Conservation (phyloP, 2,888 invertebrate species). For the Strigamia transsilvanica region DNA sequence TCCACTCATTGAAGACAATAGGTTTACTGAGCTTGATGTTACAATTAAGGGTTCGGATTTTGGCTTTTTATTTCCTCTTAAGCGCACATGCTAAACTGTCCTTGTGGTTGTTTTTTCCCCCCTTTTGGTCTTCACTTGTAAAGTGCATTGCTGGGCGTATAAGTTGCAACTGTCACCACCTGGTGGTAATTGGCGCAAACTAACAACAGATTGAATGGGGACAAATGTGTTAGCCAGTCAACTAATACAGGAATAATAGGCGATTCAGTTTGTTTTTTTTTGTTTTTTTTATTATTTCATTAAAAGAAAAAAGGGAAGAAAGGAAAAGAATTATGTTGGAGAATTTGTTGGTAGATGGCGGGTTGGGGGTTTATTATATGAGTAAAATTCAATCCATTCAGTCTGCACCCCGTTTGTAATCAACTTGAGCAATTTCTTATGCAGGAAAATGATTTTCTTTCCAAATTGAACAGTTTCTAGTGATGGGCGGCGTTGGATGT, state of each 20-base stretch:
- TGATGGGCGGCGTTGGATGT: conserved; percentile 15
- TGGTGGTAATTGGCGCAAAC: conserved; percentile 37
- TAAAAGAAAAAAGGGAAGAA: background rate
- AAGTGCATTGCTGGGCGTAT: conserved; percentile 1
- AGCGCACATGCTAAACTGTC: conserved; percentile 40
- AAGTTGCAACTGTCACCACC: conserved; percentile 42
- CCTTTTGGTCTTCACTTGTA: background rate
- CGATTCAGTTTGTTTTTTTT: background rate
- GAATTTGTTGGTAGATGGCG: conserved; percentile 32
- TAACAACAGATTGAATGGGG: conserved; percentile 14
- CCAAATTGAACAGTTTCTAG: conserved; percentile 27
- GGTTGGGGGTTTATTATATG: background rate
- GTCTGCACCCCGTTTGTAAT: conserved; percentile 39
- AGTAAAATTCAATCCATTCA: conserved; percentile 26
- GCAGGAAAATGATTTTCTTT: conserved; percentile 30
- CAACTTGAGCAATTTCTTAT: conserved; percentile 40
- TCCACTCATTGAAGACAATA: conserved; percentile 41
- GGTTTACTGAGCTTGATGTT: conserved; percentile 35
- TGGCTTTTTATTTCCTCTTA: conserved; percentile 38
- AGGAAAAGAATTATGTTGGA: background rate
- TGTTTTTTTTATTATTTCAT: background rate
- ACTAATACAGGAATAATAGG: background rate
- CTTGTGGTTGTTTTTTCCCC: conserved; percentile 20
- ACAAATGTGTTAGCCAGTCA: background rate
- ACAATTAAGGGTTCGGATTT: conserved; percentile 39